These are phyloP conservation scores for Aelia acuminata DNA, from an alignment of 2,888 invertebrate species.

Conservation along the genomic window DNA sequence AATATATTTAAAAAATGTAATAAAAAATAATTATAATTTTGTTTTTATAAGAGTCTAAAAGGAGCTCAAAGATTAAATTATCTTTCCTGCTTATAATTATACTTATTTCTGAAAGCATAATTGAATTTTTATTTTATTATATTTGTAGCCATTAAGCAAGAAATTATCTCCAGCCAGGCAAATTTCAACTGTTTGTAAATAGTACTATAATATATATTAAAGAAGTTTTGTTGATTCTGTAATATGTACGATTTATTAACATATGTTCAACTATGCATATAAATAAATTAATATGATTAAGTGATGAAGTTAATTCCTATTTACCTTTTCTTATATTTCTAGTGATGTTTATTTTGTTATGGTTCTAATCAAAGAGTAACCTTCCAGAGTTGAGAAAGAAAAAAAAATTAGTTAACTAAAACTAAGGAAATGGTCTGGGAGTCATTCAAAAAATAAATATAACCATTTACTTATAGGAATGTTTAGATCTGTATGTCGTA, in stretches of 20 bases:
- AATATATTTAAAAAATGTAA: background rate
- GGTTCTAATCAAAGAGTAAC: background rate
- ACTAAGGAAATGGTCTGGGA: no score
- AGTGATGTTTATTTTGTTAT: background rate
- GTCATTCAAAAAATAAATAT: no score
- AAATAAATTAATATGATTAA: slow-evolving; percentile 57
- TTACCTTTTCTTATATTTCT: background rate
- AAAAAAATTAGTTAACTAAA: no score
- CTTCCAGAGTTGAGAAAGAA: no score
- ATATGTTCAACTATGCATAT: slow-evolving; percentile 58
- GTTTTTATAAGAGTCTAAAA: background rate
- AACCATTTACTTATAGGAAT: no score
- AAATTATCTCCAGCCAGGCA: slow-evolving; percentile 56
- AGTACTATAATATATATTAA: slow-evolving; percentile 52
- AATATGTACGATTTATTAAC: slow-evolving; percentile 60
- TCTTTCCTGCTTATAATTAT: slow-evolving; percentile 44
- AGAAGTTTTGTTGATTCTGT: slow-evolving; percentile 59
- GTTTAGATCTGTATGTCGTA: no score
- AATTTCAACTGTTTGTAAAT: slow-evolving; percentile 57
- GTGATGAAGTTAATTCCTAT: background rate
- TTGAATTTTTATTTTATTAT: slow-evolving; percentile 43
- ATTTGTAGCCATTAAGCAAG: slow-evolving; percentile 49
- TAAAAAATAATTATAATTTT: slow-evolving; percentile 24
- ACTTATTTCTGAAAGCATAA: slow-evolving; percentile 33
- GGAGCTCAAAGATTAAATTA: slow-evolving; percentile 38